Base-by-base conservation (phyloP, 2,888 invertebrate species). In the Linnaemya vulpina region DNA sequence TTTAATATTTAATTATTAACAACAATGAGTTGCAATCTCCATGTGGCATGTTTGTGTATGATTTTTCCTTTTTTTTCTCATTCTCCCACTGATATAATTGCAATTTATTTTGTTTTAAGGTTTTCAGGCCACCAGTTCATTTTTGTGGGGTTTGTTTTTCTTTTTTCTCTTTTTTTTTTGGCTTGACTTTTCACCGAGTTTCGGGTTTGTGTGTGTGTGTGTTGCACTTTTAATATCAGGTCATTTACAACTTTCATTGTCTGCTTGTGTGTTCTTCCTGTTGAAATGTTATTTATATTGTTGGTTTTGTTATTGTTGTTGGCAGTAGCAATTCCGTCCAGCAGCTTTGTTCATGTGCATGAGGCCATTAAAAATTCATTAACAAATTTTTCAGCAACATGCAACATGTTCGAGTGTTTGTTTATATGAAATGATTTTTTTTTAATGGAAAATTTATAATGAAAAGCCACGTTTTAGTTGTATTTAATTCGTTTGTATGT, bases 1-100 rank as follows among this genome's bases (percentile, higher is more conserved):
- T 70, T 83, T 46, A 53, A 83, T 74, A 70, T 83, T 83, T 83
- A 78, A 78, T 83, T 74, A 75, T 68, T 49, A 55, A 53, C 70
- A 30, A 35, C 13, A 40, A 83, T 74, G 22, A 62, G 10, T 22
- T 67, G 53, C 53, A 63, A 71, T 63, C 46, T 63, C 63, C 40
- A 20, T 70, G 51, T 67, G 15, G 35, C 71, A 63, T 79, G 62
- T 46, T 63, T 79, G n/a, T 30, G 3, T 78, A 55, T 17, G 46
- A 51, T 71, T 35, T 38, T 71, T 55, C 5, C 20, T 25, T 49
- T 46, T 63, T 30, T 65, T 15, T 55, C 55, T 20, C n/a, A n/a
- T 20, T 20, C 46, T 49, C 8, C 53, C 46, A 35, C 46, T 15
- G 11, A 46, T 63, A 63, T 65, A 65, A 65, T 63, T 71, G 78